phyloP scores from a whole-genome alignment of 2,888 invertebrate species.

The Venustoraphidia nigricollis region DNA sequence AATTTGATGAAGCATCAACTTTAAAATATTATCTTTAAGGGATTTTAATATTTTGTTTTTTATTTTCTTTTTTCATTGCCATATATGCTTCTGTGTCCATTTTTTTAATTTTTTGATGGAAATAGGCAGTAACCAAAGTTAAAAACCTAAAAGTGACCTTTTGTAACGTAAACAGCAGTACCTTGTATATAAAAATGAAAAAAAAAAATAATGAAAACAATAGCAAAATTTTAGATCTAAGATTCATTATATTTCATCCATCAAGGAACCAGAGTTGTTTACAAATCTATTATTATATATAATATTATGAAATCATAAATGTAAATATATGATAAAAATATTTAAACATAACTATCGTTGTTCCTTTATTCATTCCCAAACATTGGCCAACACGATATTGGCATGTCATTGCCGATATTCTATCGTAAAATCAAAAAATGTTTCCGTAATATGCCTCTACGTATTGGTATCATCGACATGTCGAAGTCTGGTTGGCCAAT shows the following conservation, averaged over 20 bases:
- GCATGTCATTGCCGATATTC: too few relatives aligned
- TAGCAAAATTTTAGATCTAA: slow-evolving; percentile 19
- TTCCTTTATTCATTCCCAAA: slow-evolving; percentile 4
- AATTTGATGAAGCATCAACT: too few relatives aligned
- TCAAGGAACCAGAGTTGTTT: slow-evolving; percentile 24
- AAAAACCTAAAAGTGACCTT: slow-evolving; percentile 26
- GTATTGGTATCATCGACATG: too few relatives aligned
- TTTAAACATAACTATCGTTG: slow-evolving; percentile 10
- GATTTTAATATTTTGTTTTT: too few relatives aligned
- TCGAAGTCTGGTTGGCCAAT: too few relatives aligned
- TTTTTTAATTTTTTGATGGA: background rate
- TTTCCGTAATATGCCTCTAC: too few relatives aligned
- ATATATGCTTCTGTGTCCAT: too few relatives aligned
- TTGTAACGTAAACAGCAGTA: slow-evolving; percentile 27
- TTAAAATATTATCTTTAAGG: too few relatives aligned
- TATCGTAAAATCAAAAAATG: too few relatives aligned
- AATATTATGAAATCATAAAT: slow-evolving; percentile 11
- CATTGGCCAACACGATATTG: too few relatives aligned
- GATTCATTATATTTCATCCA: slow-evolving; percentile 22
- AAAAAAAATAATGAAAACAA: background rate
- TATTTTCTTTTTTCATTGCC: too few relatives aligned
- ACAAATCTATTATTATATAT: slow-evolving; percentile 19
- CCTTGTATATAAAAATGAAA: slow-evolving; percentile 24
- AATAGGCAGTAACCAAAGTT: slow-evolving; percentile 11
- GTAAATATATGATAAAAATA: slow-evolving; percentile 9